These are phyloP conservation scores for Labeo catla DNA, from an alignment of 2,113 vertebrate genomes.

Conservation along the genomic window DNA sequence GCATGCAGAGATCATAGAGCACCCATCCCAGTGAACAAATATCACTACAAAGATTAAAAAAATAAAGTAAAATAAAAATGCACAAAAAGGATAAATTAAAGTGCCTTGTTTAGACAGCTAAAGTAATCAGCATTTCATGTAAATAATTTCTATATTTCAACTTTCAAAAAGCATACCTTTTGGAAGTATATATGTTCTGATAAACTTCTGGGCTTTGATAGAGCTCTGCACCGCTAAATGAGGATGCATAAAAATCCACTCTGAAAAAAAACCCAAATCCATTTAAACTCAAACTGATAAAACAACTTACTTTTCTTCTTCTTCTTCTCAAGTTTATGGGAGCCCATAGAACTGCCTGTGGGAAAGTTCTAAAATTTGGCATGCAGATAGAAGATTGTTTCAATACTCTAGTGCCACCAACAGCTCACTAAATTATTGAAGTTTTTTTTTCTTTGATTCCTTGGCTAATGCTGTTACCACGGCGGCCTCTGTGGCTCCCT, in stretches of 20 bases:
- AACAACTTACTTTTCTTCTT: too few species aligned
- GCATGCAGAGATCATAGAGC: constrained; percentile 7
- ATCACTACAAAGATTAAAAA: not conserved
- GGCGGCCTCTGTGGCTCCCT: too few species aligned
- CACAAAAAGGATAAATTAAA: too few species aligned
- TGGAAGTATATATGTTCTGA: not conserved
- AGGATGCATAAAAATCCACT: not conserved
- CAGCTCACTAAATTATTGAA: too few species aligned
- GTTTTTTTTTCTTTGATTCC: too few species aligned
- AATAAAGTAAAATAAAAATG: not conserved
- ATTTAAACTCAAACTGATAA: too few species aligned
- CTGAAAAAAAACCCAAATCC: not conserved
- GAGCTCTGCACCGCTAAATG: not conserved
- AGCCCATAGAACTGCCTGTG: too few species aligned
- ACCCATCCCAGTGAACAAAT: not conserved
- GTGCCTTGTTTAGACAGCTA: not conserved
- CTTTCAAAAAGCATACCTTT: not conserved
- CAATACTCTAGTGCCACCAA: too few species aligned
- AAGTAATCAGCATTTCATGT: not conserved
- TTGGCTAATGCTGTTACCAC: too few species aligned
- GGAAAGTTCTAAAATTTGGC: too few species aligned
- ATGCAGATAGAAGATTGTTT: too few species aligned
- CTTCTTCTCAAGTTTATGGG: too few species aligned
- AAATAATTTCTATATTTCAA: not conserved
- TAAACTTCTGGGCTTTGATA: not conserved